phyloP scores from a whole-genome alignment of 2,113 vertebrate genomes.

The Coturnix japonica region DNA sequence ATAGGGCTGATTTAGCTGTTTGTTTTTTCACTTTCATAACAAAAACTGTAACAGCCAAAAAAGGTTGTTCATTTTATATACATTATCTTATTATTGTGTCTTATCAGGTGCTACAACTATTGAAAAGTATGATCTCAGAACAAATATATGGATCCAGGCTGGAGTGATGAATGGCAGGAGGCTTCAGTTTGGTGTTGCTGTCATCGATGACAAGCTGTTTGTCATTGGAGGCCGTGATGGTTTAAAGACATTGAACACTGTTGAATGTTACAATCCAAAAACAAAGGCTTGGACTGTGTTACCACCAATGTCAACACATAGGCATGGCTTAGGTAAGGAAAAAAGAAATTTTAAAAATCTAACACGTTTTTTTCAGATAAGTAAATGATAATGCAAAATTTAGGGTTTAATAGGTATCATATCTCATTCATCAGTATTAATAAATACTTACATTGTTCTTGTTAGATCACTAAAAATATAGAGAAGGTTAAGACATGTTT shows the following conservation, averaged over 20 bases:
- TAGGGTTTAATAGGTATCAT: background rate
- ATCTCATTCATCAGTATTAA: background rate
- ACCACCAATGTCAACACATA: conserved; percentile 84
- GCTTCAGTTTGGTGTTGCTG: conserved; percentile 84
- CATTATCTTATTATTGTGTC: conserved; percentile 55
- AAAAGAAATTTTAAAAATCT: background rate
- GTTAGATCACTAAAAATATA: background rate
- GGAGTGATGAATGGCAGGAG: conserved; percentile 84
- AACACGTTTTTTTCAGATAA: background rate
- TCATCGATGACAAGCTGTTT: conserved; percentile 84
- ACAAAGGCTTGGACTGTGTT: conserved; percentile 83
- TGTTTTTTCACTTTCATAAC: background rate
- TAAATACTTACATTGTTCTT: background rate
- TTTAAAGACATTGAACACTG: conserved; percentile 85
- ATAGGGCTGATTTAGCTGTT: background rate
- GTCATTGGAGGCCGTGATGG: conserved; percentile 86
- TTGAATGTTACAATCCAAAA: conserved; percentile 85
- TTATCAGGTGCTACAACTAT: conserved; percentile 83
- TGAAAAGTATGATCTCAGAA: conserved; percentile 86
- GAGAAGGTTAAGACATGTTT: background rate
- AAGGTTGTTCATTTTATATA: background rate
- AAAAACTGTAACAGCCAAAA: background rate
- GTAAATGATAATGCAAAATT: background rate
- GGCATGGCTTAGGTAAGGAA: conserved; percentile 84
- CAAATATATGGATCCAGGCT: conserved; percentile 85